phyloP scores from a whole-genome alignment of 2,797 vertebrate species.

The Malacoctenus gilli region DNA sequence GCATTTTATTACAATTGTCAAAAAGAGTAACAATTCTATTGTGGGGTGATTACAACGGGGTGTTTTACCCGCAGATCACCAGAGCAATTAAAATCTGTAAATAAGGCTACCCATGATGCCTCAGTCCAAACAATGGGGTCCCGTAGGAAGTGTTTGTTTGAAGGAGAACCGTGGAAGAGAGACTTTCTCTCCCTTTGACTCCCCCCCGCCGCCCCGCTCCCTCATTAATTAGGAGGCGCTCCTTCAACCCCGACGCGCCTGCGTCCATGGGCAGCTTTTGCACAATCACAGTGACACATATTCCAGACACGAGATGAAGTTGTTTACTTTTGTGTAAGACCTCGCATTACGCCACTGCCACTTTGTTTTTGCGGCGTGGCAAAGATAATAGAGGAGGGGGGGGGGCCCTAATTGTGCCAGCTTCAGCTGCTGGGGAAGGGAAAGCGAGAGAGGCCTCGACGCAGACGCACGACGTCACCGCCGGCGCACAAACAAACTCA shows the following conservation, averaged over 20 bases:
- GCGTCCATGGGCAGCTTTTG: conserved; percentile 76
- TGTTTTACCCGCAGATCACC: conserved; percentile 86
- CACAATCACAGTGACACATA: conserved; percentile 81
- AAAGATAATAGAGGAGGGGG: conserved; percentile 69
- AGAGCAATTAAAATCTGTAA: conserved; percentile 95
- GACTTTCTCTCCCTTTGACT: conserved; percentile 68
- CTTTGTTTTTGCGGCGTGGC: conserved; percentile 71
- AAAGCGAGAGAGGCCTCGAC: conserved; percentile 36
- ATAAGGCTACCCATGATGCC: conserved; percentile 86
- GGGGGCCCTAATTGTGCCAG: conserved; percentile 66
- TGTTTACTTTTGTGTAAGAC: conserved; percentile 83
- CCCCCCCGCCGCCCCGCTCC: conserved; percentile 43
- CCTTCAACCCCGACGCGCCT: conserved; percentile 75
- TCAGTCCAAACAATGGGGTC: conserved; percentile 84
- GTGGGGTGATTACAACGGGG: conserved; percentile 86
- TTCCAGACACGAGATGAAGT: conserved; percentile 80
- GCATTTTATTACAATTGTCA: conserved; percentile 90
- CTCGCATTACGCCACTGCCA: conserved; percentile 69
- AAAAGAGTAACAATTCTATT: conserved; percentile 85
- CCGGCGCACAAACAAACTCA: conserved; percentile 6
- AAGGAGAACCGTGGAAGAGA: conserved; percentile 77
- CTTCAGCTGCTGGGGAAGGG: conserved; percentile 64
- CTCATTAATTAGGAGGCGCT: conserved; percentile 83
- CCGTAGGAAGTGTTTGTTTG: conserved; percentile 81
- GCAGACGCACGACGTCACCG: conserved; percentile 6